Base-by-base conservation (phyloP, 2,797 vertebrate species). In the Danionella dracula region DNA sequence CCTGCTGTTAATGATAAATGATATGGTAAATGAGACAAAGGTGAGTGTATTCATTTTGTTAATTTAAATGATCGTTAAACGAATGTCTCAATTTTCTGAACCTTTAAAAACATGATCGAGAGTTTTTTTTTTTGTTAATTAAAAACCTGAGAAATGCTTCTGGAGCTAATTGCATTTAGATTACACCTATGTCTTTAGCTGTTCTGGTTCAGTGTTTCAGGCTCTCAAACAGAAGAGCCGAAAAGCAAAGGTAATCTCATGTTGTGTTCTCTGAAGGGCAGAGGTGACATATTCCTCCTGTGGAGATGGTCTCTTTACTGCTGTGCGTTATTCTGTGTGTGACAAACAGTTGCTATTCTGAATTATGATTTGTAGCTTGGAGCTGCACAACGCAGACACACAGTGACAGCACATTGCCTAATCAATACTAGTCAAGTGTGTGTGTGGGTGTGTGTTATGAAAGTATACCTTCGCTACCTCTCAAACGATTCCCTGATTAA, bases 401-500 rank as follows among this genome's bases (percentile, higher is more conserved):
- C 32, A 51, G 46, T 54, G 66, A 68, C 40, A 61, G 57, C 49
- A 61, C 13, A 20, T 5, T 53, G 41, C 31, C 46, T 38, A 50
- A 68, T 68, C 49, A 61, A 68, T 53, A 61, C 29, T 17, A 45
- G 27, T 19, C 29, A 27, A 45, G 27, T 19, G 7, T 16, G 17
- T 17, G 63, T 38, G 31, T 48, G 29, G 27, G 41, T 45, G 38
- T 19, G 11, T 21, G 20, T 27, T 27, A 6, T 27, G 23, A 27
- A 27, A 27, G 3, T 27, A 27, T 27, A 27, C 3, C 6, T 3
- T 27, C 23, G 3, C 23, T 27, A 3, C 23, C 46, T 38, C 48
- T 53, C 62, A 15, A 20, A 45, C 59, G 59, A 77, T 76, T 76
- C 32, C 51, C 68, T 76, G 76, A 82, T 80, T 53, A 80, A 77